phyloP scores from a whole-genome alignment of 2,797 vertebrate genomes.

The Lagothrix lagotricha region DNA sequence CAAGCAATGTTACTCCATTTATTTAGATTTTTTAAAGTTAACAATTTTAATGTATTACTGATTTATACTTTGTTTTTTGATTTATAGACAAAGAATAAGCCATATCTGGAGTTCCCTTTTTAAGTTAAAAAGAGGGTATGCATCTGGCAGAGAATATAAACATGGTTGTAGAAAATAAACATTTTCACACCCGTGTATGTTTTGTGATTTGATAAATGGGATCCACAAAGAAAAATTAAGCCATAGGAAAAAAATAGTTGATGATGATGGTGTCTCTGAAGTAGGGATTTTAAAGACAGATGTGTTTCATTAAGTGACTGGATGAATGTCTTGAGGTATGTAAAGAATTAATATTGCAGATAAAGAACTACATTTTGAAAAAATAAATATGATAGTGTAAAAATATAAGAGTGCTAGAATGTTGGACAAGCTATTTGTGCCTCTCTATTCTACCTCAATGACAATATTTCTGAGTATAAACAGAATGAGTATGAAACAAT shows the following conservation, averaged over 20 bases:
- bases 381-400: neutral
- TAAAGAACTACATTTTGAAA: neutral
- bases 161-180: neutral
- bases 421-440: neutral
- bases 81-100: neutral
- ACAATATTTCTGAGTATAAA: neutral
- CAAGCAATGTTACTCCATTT: neutral
- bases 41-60: neutral
- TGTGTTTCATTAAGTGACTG: neutral
- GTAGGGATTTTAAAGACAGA: neutral
- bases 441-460: neutral
- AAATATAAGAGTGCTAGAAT: neutral
- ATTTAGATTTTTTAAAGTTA: conserved; percentile 7
- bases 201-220: neutral
- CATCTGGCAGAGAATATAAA: neutral
- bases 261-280: neutral
- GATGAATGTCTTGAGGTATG: neutral
- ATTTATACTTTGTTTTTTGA: neutral
- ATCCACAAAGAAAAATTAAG: neutral
- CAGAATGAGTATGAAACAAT: neutral
- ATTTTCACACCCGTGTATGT: neutral
- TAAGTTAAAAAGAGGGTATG: neutral
- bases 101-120: neutral
- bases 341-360: neutral
- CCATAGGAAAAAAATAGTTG: neutral